Base-by-base conservation (phyloP, 2,888 invertebrate genomes). In the Serrognathus titanus region DNA sequence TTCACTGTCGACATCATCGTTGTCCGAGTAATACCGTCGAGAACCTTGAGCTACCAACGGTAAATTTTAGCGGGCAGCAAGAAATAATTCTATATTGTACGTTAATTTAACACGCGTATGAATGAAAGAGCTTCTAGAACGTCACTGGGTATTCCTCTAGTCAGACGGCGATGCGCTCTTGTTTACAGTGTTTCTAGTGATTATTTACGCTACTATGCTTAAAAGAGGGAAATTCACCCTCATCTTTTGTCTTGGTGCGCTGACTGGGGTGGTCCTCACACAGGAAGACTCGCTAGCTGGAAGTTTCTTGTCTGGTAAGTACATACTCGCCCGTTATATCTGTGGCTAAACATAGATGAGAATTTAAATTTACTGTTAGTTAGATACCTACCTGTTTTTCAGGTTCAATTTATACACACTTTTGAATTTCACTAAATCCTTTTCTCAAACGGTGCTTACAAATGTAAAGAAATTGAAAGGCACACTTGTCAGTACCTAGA, bases 231-330 rank as follows among this genome's bases (percentile, higher is more conserved):
- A 50, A 51, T 45, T 65, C 51, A 54, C 64, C 52, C 59, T 71
- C 60, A 64, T 70, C 63, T 57, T 72, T 53, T 68, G 71, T 62
- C 67, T 71, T 60, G 62, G 66, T 67, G 68, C 60, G 45, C 53
- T 71, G 58, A 59, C 65, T 55, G 68, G 68, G 66, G 73, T 71
- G 62, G 24, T 31, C 7, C 64, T 66, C 59, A 74, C 78, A 61
- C 82, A 88, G 79, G 90, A 90, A 74, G 92, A 91, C 67, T 90
- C 90, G 49, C 81, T 92, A 72, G 89, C 91, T 60, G 88, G 90
- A 70, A 90, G 90, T 71, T 89, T 92, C 76, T 80, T 92, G 54
- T 90, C 91, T 78, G 91, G 91, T 91, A 81, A 80, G 79, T 67
- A 51, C 45, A 36, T 13, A 57, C 13, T 51, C 13, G 45, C 36